Evolutionary conservation across 2,113 vertebrate genomes (phyloP), one percentile per base, ranked within the genome.

Genomic region (Aspiorhynchus laticeps): DNA sequence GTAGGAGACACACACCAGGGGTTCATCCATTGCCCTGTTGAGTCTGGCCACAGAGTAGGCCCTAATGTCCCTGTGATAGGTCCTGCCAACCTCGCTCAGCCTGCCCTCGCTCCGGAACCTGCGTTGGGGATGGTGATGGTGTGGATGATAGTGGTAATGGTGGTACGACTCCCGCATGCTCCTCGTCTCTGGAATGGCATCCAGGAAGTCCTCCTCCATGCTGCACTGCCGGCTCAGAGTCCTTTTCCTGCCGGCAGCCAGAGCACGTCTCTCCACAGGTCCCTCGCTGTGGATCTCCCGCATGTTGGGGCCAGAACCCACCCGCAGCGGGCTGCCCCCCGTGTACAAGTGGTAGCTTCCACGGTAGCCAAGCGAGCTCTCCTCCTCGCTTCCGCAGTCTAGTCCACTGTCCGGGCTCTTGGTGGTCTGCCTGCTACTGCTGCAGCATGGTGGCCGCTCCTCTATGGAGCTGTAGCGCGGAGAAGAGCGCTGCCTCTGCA

Each of bases 331-430:
- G 11, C 92, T 88, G 0, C 90, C 48, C 7, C 91, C 88, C 0
- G 90, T 69, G 0, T 92, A 91, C 0, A 90, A 87, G n/a, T 93
- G 90, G 91, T 92, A 94, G 38, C 91, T 90, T 2, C 90, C 93
- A 1, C 95, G 91, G 89, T 92, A 91, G 26, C 93, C 94, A 11
- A 95, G 85, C 15, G 93, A 95, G 2, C 96, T 96, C 9, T 98
- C 98, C 71, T 99, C 98, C 91, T 98, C 97, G 0, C 98, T 98
- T 83, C 97, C 98, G 2, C 98, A 99, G 93, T 98, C 98, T 85
- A 99, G 93, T n/a, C 98, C 98, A 2, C 98, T 99, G 95, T 98
- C 98, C 0, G 98, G 97, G 92, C 98, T 99, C 83, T 97, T 95
- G 4, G 96, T 95, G 91, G 92, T 94, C 61, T 93, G 93, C 8